Evolutionary conservation across 1,140 invertebrate genomes (phyloP).

Genomic region (Drosophila ambigua): DNA sequence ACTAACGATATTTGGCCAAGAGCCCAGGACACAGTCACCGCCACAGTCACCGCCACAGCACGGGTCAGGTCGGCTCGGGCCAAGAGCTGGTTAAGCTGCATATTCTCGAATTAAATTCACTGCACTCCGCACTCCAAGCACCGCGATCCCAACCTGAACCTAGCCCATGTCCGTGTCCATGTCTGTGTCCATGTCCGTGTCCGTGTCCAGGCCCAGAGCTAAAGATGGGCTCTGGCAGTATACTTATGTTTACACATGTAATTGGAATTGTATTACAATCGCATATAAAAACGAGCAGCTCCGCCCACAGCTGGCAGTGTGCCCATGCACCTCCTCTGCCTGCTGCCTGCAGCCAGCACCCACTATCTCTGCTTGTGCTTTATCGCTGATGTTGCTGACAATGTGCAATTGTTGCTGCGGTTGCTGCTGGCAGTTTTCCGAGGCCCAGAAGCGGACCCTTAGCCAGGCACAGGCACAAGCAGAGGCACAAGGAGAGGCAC

Average conservation of each 20-base stretch:
- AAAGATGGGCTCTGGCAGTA: slow-evolving; percentile 52
- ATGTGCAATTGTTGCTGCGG: slow-evolving; percentile 53
- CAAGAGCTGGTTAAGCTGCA: no score
- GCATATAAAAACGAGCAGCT: slow-evolving; percentile 49
- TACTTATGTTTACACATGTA: slow-evolving; percentile 79
- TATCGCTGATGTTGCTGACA: slow-evolving; percentile 80
- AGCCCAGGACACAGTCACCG: no score
- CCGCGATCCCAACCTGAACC: no score
- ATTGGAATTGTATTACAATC: slow-evolving; percentile 81
- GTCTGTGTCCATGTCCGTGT: background rate
- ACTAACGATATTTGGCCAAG: no score
- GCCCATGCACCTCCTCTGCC: slow-evolving; percentile 42
- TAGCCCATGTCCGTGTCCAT: background rate
- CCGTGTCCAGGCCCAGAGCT: slow-evolving; percentile 16
- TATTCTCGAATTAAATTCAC: slow-evolving; percentile 40
- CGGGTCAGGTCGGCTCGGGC: background rate
- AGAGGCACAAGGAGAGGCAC: no score
- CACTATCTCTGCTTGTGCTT: slow-evolving; percentile 18
- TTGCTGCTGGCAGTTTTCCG: slow-evolving; percentile 27
- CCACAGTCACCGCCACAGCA: no score
- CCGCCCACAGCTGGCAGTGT: slow-evolving; percentile 52
- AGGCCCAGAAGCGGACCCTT: slow-evolving; percentile 5
- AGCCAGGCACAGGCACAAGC: no score
- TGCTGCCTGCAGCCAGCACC: background rate
- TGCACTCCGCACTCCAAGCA: slow-evolving; percentile 4